Evolutionary conservation across 2,113 vertebrate genomes (phyloP).

Genomic region (Erythrocebus patas): DNA sequence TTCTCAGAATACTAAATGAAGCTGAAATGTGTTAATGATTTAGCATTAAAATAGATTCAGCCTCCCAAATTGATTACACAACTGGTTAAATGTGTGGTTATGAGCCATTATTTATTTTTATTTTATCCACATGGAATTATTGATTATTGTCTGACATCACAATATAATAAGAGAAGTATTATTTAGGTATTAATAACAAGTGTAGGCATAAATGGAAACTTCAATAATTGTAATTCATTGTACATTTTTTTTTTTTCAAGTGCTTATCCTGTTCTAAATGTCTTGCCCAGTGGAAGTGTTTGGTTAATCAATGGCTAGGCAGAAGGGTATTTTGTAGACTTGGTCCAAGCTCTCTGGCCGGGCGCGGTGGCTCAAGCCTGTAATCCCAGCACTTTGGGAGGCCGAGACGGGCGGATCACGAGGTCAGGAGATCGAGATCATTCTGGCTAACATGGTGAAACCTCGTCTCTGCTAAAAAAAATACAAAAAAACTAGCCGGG

Average conservation of each 20-base stretch:
- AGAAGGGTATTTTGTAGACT: conserved; percentile 63
- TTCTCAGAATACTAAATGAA: conserved; percentile 34
- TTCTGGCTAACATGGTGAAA: no score
- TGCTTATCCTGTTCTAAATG: not conserved
- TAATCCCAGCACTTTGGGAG: no score
- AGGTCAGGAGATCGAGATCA: no score
- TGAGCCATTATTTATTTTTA: not conserved
- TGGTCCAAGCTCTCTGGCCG: conserved; percentile 17
- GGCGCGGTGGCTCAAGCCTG: no score
- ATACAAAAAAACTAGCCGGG: no score
- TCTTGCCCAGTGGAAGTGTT: conserved; percentile 10
- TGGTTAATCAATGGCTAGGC: conserved; percentile 39
- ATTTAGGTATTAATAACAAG: not conserved
- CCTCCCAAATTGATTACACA: not conserved
- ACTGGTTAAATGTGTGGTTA: not conserved
- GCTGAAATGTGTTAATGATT: not conserved
- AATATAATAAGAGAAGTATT: not conserved
- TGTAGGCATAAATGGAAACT: not conserved
- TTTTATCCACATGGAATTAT: not conserved
- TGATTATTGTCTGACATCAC: not conserved
- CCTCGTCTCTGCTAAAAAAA: no score
- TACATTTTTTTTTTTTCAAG: not conserved
- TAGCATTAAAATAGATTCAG: conserved; percentile 19
- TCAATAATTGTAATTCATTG: conserved; percentile 19
- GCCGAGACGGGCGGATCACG: no score